A percentile compares a stretch with the other conserved stretches of the same genome.
Conservation (phyloP, 2,113 vertebrate species). For the Climacteris rufus region DNA sequence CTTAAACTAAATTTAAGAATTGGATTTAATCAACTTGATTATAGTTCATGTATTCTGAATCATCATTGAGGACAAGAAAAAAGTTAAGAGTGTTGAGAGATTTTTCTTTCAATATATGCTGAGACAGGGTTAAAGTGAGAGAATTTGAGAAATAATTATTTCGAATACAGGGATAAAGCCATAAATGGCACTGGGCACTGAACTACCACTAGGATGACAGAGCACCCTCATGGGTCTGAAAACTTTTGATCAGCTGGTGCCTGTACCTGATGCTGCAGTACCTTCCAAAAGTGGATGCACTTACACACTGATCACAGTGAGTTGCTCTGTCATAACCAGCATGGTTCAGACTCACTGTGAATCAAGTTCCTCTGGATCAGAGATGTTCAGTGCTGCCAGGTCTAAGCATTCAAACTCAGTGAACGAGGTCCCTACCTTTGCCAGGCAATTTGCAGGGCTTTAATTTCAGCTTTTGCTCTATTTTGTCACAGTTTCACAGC, state of each 20-base stretch:
- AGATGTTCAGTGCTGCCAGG: background rate
- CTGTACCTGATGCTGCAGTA: fast-evolving
- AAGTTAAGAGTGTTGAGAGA: background rate
- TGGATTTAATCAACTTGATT: background rate
- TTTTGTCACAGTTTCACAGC: background rate
- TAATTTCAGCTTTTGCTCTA: background rate
- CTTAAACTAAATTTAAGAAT: background rate
- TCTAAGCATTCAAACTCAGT: background rate
- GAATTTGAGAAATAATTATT: background rate
- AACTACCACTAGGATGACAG: background rate
- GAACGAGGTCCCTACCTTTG: background rate
- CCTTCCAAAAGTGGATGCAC: background rate
- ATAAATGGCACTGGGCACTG: background rate
- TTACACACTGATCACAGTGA: background rate
- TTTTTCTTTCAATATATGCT: background rate
- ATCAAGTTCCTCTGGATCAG: background rate
- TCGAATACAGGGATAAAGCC: background rate
- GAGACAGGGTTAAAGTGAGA: background rate
- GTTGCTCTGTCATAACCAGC: background rate
- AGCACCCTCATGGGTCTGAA: background rate
- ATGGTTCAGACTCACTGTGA: background rate
- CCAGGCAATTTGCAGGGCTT: background rate
- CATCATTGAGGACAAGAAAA: background rate
- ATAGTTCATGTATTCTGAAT: background rate
- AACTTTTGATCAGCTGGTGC: background rate